Evolutionary conservation across 2,888 invertebrate genomes (phyloP).

Genomic region (Pristionchus japonicus): DNA sequence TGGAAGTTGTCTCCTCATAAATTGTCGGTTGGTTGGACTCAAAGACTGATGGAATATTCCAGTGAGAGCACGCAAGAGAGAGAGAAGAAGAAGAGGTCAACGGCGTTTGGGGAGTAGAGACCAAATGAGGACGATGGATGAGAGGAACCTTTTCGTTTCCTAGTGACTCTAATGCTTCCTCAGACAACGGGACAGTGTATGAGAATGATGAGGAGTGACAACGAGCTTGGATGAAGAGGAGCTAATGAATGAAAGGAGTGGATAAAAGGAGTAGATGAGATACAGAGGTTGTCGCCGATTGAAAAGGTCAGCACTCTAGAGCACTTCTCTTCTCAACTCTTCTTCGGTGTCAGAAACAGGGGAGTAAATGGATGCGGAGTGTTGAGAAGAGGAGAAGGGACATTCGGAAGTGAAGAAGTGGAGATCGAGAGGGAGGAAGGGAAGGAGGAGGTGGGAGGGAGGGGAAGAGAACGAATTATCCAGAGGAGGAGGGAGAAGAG

Average conservation of each 20-base stretch:
- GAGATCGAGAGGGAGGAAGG: constrained; percentile 4
- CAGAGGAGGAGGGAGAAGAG: neutral
- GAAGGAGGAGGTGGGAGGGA: neutral
- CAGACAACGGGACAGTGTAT: too few relatives aligned
- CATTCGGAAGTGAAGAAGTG: neutral
- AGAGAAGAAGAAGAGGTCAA: constrained; percentile 37
- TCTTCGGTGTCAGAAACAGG: constrained; percentile 19
- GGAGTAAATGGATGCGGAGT: neutral
- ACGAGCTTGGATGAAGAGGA: neutral
- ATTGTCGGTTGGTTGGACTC: constrained; percentile 23
- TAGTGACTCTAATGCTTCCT: too few relatives aligned
- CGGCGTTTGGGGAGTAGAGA: neutral
- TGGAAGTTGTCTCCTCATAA: neutral
- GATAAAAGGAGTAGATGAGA: neutral
- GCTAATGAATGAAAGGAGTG: neutral
- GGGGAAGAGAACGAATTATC: neutral
- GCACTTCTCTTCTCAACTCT: neutral
- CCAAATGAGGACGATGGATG: too few relatives aligned
- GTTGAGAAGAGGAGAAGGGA: constrained; percentile 21
- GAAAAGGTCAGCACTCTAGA: constrained; percentile 12
- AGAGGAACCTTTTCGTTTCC: too few relatives aligned
- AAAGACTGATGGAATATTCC: constrained; percentile 27
- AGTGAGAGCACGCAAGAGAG: neutral
- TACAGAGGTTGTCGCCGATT: neutral
- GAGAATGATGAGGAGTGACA: too few relatives aligned